Conservation (phyloP, 2,113 vertebrate genomes). For the Falcunculus frontatus region DNA sequence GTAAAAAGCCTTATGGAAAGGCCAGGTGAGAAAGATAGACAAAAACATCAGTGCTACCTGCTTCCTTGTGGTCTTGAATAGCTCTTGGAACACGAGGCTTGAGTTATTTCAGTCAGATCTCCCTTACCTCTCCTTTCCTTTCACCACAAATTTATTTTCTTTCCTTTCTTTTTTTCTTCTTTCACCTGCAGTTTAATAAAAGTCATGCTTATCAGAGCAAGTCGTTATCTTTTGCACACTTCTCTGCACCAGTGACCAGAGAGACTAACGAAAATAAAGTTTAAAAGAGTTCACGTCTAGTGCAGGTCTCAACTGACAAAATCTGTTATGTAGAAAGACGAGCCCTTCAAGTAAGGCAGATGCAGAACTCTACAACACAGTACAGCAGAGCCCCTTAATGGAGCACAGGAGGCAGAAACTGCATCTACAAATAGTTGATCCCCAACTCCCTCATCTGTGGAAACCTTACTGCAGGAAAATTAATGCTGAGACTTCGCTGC, state of each 20-base stretch:
- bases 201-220: background rate
- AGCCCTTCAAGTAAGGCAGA: background rate
- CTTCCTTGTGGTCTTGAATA: background rate
- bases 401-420: background rate
- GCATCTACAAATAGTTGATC: background rate
- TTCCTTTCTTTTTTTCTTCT: background rate
- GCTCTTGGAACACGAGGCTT: background rate
- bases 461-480: background rate
- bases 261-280: background rate
- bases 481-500: background rate
- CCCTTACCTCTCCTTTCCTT: background rate
- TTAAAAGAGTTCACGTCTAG: background rate
- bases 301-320: background rate
- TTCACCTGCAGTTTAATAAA: background rate
- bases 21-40: fast-evolving
- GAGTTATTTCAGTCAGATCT: background rate
- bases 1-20: background rate
- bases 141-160: background rate
- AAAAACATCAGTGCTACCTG: background rate
- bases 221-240: background rate
- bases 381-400: background rate
- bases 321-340: background rate
- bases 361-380: background rate
- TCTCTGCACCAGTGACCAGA: background rate
- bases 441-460: background rate